These are phyloP conservation scores for Pyxicephalus adspersus DNA, from an alignment of 2,113 vertebrate species.

Conservation along the genomic window DNA sequence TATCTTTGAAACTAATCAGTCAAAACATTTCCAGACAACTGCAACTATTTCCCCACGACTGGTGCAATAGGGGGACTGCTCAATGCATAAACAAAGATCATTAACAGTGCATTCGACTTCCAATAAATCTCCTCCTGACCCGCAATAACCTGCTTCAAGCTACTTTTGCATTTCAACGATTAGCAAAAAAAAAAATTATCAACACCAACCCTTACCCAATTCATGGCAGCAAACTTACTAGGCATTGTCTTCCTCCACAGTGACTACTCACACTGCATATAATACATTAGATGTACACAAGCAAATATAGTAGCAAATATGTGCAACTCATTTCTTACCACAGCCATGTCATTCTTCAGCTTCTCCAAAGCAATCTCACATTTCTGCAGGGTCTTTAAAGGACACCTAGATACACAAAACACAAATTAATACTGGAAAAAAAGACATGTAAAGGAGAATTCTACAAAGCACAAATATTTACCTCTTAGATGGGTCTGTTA, in stretches of 20 bases:
- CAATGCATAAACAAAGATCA: no score
- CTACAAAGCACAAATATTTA: constrained; percentile 58
- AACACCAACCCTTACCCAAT: neutral
- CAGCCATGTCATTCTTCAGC: constrained; percentile 97
- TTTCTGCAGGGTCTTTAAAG: constrained; percentile 94
- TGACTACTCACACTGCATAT: neutral
- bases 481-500: constrained; percentile 95
- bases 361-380: constrained; percentile 98
- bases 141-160: no score
- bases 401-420: constrained; percentile 75
- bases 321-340: constrained; percentile 75
- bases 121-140: no score
- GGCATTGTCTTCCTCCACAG: neutral
- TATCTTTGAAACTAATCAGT: no score
- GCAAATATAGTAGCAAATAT: neutral
- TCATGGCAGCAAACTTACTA: no score
- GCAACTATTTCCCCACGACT: no score
- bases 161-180: no score
- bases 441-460: neutral
- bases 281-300: neutral
- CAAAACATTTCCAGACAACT: no score
- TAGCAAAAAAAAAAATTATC: neutral
- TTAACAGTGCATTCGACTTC: no score
- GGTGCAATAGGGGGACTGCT: no score
- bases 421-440: neutral